phyloP scores from a whole-genome alignment of 1,140 invertebrate genomes.

The Orchesella cincta region DNA sequence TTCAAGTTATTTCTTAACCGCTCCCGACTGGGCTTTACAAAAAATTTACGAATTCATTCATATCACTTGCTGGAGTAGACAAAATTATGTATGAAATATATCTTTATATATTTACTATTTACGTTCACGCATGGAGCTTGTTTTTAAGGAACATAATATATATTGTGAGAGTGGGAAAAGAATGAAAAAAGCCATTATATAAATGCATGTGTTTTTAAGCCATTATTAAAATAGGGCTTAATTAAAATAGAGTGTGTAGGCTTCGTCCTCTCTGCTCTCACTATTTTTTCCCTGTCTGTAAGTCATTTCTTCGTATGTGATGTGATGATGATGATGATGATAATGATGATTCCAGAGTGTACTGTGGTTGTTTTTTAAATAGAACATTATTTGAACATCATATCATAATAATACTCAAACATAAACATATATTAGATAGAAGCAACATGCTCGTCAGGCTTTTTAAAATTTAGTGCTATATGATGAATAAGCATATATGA shows the following conservation, averaged over 20 bases:
- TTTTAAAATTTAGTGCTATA: not conserved
- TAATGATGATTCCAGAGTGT: too few species aligned
- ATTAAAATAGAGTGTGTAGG: slow-evolving; percentile 28
- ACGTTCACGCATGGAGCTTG: too few species aligned
- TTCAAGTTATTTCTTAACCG: slow-evolving; percentile 26
- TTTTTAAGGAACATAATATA: not conserved
- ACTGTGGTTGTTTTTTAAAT: slow-evolving; percentile 24
- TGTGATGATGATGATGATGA: slow-evolving; percentile 20
- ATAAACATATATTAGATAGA: not conserved
- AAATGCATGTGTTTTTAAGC: slow-evolving; percentile 29
- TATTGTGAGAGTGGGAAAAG: not conserved
- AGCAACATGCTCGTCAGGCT: not conserved
- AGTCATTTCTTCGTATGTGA: not conserved
- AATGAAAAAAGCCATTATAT: slow-evolving; percentile 27
- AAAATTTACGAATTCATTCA: too few species aligned
- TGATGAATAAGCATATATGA: not conserved
- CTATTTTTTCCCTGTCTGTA: not conserved
- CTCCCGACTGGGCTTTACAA: too few species aligned
- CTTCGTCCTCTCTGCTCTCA: slow-evolving; percentile 13
- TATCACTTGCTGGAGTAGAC: too few species aligned
- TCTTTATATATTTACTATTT: too few species aligned
- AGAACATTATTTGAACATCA: slow-evolving; percentile 28
- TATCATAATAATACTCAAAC: slow-evolving; percentile 20
- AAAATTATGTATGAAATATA: not conserved
- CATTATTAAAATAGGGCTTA: slow-evolving; percentile 30